Evolutionary conservation across 2,797 vertebrate species (phyloP).

Genomic region (Artibeus jamaicensis): DNA sequence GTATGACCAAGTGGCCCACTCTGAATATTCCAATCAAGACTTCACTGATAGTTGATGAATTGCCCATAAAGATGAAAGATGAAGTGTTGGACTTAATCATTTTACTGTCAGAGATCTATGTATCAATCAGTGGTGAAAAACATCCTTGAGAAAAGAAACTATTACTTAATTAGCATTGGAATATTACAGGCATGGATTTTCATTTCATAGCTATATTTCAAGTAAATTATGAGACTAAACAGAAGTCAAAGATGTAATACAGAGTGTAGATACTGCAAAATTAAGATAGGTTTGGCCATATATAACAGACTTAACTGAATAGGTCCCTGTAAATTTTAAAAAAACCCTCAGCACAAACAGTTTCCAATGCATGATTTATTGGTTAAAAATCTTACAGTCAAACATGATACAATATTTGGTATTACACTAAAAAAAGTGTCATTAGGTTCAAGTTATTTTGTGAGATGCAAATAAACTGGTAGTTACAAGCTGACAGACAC

Average conservation of each 20-base stretch:
- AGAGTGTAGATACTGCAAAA: not conserved
- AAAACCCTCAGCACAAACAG: not conserved
- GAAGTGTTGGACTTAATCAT: conserved; percentile 52
- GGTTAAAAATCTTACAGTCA: not conserved
- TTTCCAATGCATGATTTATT: not conserved
- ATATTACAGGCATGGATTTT: conserved; percentile 56
- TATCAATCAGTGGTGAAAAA: conserved; percentile 45
- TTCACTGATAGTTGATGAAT: conserved; percentile 38
- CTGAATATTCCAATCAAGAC: not conserved
- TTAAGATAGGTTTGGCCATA: conserved; percentile 40
- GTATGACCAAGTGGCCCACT: not conserved
- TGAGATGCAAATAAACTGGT: not conserved
- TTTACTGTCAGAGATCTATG: conserved; percentile 57
- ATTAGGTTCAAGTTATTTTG: not conserved
- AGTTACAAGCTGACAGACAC: not conserved
- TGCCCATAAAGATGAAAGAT: conserved; percentile 6
- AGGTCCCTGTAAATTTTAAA: not conserved
- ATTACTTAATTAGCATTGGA: conserved; percentile 67
- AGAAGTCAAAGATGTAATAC: conserved; percentile 58
- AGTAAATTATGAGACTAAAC: conserved; percentile 62
- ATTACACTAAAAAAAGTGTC: not conserved
- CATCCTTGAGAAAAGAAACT: conserved; percentile 36
- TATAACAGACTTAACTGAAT: conserved; percentile 12
- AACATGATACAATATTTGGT: not conserved
- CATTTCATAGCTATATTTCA: conserved; percentile 70